Percentiles rank a stretch among this genome's conserved stretches.
phyloP scores from a whole-genome alignment of 2,888 invertebrate genomes.

The Stegophylla sp. region DNA sequence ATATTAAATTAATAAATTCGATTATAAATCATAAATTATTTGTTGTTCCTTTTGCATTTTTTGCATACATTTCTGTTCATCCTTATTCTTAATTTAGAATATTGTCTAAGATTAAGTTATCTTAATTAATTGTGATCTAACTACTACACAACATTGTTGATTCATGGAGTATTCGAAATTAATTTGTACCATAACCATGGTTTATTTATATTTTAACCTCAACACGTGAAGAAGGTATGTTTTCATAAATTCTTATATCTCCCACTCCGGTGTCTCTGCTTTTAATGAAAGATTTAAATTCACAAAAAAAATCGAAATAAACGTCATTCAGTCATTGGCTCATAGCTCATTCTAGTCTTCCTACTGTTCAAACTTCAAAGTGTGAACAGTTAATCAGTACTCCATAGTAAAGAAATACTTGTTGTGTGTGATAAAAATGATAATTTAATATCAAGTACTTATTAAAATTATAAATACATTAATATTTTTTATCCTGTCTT shows the following conservation, averaged over 20 bases:
- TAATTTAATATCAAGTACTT: slow-evolving; percentile 29
- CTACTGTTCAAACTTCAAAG: not conserved
- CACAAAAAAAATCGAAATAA: not conserved
- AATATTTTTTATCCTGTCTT: slow-evolving; percentile 8
- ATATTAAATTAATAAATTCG: no score
- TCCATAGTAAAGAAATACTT: no score
- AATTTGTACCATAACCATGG: slow-evolving; percentile 22
- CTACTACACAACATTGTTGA: no score
- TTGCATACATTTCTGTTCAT: no score
- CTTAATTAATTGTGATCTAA: no score
- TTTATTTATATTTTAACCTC: slow-evolving; percentile 54
- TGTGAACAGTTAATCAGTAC: not conserved
- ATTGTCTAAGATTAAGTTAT: no score
- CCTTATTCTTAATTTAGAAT: no score
- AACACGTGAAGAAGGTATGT: slow-evolving; percentile 47
- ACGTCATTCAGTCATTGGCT: not conserved
- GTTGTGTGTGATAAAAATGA: not conserved
- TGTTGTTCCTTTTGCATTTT: no score
- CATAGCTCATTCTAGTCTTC: no score
- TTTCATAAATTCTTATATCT: slow-evolving; percentile 13
- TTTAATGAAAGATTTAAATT: slow-evolving; percentile 27
- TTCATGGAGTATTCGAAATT: slow-evolving; percentile 46
- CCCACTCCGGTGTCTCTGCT: slow-evolving; percentile 37
- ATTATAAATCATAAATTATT: no score
- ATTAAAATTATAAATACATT: not conserved